Evolutionary conservation across 2,888 invertebrate species (phyloP).

Genomic region (Venustoraphidia nigricollis): DNA sequence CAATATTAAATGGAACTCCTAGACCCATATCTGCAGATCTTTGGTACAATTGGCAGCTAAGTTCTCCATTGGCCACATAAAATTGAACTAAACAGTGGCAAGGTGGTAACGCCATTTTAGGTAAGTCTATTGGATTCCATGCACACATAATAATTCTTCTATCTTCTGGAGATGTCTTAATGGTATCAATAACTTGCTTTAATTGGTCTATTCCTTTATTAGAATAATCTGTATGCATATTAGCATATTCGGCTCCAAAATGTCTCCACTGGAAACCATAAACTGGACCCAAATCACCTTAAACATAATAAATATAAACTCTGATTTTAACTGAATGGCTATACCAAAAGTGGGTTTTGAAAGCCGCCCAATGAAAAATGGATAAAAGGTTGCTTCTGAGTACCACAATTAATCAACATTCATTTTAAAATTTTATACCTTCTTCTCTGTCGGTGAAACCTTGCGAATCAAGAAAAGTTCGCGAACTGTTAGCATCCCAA

Average conservation of each 20-base stretch:
- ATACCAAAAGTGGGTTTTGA: background rate
- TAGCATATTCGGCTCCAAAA: constrained; percentile 79
- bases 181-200: constrained; percentile 58
- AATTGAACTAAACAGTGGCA: constrained; percentile 94
- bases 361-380: background rate
- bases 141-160: constrained; percentile 84
- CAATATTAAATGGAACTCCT: constrained; percentile 98
- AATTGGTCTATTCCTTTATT: constrained; percentile 81
- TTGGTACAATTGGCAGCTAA: constrained; percentile 89
- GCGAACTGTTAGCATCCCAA: constrained; percentile 92
- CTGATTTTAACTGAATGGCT: background rate
- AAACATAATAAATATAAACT: constrained; percentile 3
- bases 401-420: background rate
- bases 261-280: constrained; percentile 99
- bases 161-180: constrained; percentile 69
- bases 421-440: constrained; percentile 32
- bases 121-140: constrained; percentile 85
- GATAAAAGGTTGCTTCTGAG: background rate
- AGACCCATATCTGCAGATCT: constrained; percentile 95
- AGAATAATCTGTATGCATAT: constrained; percentile 67
- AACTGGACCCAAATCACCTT: constrained; percentile 86
- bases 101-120: constrained; percentile 89
- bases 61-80: constrained; percentile 66
- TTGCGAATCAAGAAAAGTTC: constrained; percentile 71
- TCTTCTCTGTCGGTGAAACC: constrained; percentile 76